These are phyloP conservation scores for Proterorhinus semilunaris DNA, from an alignment of 2,113 vertebrate species.

Conservation along the genomic window DNA sequence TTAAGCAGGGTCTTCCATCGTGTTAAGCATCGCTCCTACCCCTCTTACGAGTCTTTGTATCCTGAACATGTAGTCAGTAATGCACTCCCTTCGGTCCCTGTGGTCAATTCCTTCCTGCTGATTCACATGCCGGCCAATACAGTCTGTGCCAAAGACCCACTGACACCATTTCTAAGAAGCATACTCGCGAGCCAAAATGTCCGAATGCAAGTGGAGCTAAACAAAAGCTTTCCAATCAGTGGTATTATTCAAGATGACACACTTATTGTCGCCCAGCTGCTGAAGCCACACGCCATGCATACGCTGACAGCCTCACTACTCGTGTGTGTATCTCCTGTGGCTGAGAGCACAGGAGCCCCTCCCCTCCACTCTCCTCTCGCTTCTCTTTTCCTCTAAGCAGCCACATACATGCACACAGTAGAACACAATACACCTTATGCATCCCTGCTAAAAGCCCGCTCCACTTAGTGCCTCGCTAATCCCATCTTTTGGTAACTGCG, in stretches of 20 bases:
- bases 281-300: constrained; percentile 53
- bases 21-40: constrained; percentile 19
- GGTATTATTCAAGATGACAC: constrained; percentile 30
- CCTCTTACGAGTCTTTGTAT: constrained; percentile 17
- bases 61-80: constrained; percentile 35
- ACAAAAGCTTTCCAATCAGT: constrained; percentile 20
- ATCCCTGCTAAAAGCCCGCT: neutral
- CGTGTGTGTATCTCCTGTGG: constrained; percentile 29
- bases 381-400: constrained; percentile 40
- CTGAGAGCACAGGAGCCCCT: constrained; percentile 56
- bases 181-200: constrained; percentile 6
- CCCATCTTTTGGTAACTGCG: constrained; percentile 1
- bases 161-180: constrained; percentile 47
- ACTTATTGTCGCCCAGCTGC: constrained; percentile 41
- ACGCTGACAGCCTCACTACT: constrained; percentile 48
- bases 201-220: constrained; percentile 2
- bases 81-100: constrained; percentile 22
- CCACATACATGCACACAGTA: constrained; percentile 23
- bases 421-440: constrained; percentile 9
- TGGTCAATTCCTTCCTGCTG: constrained; percentile 28
- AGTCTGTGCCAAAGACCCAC: constrained; percentile 42
- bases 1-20: constrained; percentile 47
- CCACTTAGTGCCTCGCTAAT: neutral
- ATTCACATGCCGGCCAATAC: constrained; percentile 22
- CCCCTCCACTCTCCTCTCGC: constrained; percentile 66